Evolutionary conservation across 2,797 vertebrate genomes (phyloP).

Genomic region (Anguilla pacifica): DNA sequence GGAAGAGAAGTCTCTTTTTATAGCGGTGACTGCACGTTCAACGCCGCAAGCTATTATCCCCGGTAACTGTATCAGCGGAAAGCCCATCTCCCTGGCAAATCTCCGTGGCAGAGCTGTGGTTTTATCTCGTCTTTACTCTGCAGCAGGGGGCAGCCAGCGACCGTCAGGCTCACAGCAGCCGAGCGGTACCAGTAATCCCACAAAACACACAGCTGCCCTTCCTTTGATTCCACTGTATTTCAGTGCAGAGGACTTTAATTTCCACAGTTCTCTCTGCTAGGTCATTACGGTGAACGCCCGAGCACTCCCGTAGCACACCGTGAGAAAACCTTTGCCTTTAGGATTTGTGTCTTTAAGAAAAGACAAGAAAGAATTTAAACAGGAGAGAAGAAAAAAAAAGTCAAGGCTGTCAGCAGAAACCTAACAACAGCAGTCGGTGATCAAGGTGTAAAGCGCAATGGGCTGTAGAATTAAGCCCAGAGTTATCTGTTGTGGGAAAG

Average conservation of each 20-base stretch:
- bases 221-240: background rate
- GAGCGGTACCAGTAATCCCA: background rate
- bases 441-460: slow-evolving; percentile 3
- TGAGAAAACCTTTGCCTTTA: background rate
- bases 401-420: background rate
- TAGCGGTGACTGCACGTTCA: background rate
- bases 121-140: background rate
- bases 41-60: background rate
- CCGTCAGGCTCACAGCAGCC: background rate
- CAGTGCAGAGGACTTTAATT: background rate
- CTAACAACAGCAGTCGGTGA: no score
- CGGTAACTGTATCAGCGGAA: background rate
- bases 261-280: background rate
- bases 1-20: background rate
- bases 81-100: background rate
- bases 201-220: background rate
- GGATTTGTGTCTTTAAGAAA: background rate
- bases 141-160: background rate
- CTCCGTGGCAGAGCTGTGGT: background rate
- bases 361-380: background rate
- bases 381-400: background rate
- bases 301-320: background rate
- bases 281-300: background rate
- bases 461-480: background rate
- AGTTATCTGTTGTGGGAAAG: background rate